Evolutionary conservation across 2,797 vertebrate species (phyloP).

Genomic region (Ceryle rudis): DNA sequence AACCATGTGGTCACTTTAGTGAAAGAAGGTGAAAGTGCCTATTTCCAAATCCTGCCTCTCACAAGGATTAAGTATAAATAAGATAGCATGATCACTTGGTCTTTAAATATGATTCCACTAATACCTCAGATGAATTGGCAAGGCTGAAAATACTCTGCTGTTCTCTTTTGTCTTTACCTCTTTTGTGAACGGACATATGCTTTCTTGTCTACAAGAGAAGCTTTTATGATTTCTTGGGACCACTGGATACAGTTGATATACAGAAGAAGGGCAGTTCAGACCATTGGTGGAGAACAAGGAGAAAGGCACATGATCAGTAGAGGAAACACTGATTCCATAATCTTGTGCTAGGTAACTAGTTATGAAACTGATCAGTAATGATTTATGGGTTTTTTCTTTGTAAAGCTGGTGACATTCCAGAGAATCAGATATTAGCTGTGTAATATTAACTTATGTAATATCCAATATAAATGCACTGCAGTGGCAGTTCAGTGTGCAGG

Average conservation of each 20-base stretch:
- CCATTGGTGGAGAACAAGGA: neutral
- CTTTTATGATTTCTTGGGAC: neutral
- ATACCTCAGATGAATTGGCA: neutral
- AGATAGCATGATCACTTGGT: neutral
- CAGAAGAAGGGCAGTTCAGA: neutral
- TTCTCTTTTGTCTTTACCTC: neutral
- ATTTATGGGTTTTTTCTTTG: neutral
- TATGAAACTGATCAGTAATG: neutral
- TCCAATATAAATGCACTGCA: neutral
- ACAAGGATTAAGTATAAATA: neutral
- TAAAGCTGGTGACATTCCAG: neutral
- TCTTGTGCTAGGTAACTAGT: rapidly evolving
- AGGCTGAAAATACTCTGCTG: neutral
- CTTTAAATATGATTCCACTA: slow-evolving; percentile 19
- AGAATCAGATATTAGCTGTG: neutral
- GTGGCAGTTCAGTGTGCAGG: rapidly evolving
- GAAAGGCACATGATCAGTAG: neutral
- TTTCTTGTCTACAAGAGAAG: neutral
- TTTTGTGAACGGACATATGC: neutral
- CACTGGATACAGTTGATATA: neutral
- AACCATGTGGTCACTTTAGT: neutral
- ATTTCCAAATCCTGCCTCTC: neutral
- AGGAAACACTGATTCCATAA: neutral
- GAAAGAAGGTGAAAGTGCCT: neutral
- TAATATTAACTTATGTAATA: neutral